Percentiles rank a stretch among this genome's conserved stretches.
Evolutionary conservation across 2,888 invertebrate species (phyloP).

Genomic region (Conistra vaccinii): DNA sequence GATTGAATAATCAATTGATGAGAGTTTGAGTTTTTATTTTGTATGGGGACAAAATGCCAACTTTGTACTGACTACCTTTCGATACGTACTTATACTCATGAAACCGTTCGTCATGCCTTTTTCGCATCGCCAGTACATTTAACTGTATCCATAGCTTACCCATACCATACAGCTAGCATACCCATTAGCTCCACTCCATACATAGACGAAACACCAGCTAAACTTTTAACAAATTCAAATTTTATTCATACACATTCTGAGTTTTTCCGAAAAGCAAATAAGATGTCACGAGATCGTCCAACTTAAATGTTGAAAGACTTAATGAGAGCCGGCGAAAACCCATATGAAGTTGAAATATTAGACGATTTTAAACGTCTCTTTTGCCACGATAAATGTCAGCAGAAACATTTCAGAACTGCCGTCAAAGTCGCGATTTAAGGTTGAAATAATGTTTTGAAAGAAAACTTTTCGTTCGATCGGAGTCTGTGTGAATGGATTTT

Average conservation of each 20-base stretch:
- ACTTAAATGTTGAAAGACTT: conserved; percentile 44
- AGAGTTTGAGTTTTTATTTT: neutral
- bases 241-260: conserved; percentile 33
- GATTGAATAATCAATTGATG: neutral
- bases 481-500: conserved; percentile 56
- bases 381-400: conserved; percentile 36
- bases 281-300: conserved; percentile 7
- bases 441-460: conserved; percentile 62
- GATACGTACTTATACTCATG: neutral
- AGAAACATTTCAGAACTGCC: conserved; percentile 38
- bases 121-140: neutral
- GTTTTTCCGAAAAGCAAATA: conserved; percentile 31
- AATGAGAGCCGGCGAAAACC: conserved; percentile 42
- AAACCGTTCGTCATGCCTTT: neutral
- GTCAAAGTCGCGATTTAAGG: conserved; percentile 56
- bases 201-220: neutral
- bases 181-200: neutral
- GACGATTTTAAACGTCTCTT: conserved; percentile 43
- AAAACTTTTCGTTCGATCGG: conserved; percentile 53
- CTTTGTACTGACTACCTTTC: neutral
- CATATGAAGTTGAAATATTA: conserved; percentile 42
- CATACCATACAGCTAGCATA: too few relatives aligned
- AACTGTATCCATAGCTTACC: too few relatives aligned
- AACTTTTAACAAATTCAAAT: conserved; percentile 47
- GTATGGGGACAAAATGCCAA: neutral